A percentile compares a stretch with the other conserved stretches of the same genome.
These are phyloP conservation scores for Ceratothoa steindachneri DNA, from an alignment of 2,888 invertebrate species.

Conservation along the genomic window DNA sequence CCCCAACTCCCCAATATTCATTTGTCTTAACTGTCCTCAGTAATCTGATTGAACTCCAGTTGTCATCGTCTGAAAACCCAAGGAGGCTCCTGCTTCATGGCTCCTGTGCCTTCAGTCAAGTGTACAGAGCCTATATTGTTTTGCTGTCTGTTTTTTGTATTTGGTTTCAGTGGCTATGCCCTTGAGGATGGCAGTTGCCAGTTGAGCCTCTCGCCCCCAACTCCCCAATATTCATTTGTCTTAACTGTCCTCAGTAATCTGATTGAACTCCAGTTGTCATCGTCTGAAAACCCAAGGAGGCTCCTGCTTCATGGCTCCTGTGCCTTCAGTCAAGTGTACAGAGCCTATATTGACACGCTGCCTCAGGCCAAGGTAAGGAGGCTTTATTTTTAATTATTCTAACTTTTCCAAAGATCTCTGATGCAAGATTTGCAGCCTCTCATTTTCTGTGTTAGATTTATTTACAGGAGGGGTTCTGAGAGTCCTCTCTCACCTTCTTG, in stretches of 20 bases:
- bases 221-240: too few relatives aligned
- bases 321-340: slow-evolving; percentile 80
- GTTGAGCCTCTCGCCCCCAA: too few relatives aligned
- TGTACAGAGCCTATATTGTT: slow-evolving; percentile 67
- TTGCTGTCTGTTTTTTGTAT: too few relatives aligned
- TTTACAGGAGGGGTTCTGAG: too few relatives aligned
- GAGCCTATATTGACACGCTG: slow-evolving; percentile 55
- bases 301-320: slow-evolving; percentile 78
- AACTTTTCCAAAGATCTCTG: background rate
- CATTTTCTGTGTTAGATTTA: background rate
- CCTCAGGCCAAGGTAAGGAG: slow-evolving; percentile 38
- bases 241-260: slow-evolving; percentile 57
- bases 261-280: slow-evolving; percentile 67
- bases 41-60: slow-evolving; percentile 68
- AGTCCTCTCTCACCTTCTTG: too few relatives aligned
- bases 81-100: slow-evolving; percentile 73
- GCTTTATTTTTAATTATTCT: background rate
- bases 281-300: slow-evolving; percentile 66
- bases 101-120: slow-evolving; percentile 77
- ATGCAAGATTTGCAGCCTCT: background rate
- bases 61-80: slow-evolving; percentile 67
- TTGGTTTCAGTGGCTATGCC: too few relatives aligned
- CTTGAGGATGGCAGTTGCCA: too few relatives aligned
- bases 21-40: too few relatives aligned
- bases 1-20: too few relatives aligned